Percentiles rank a stretch among this genome's conserved stretches.
Evolutionary conservation across 2,113 vertebrate species (phyloP).

Genomic region (Centropus unirufus): DNA sequence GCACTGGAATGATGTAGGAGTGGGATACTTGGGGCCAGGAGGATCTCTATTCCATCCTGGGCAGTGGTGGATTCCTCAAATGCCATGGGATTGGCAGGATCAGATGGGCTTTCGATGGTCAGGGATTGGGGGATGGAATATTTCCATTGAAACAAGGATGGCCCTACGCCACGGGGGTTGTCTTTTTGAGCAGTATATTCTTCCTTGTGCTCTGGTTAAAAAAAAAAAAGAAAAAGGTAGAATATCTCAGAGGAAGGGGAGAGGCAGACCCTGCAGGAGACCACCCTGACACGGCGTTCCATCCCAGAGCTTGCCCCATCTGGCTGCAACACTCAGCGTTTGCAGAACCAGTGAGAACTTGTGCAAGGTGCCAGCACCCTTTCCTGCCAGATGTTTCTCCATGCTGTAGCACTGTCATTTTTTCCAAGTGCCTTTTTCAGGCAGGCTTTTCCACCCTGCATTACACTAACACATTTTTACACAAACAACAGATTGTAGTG

Average conservation of each 20-base stretch:
- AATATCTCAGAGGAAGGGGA: background rate
- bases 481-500: background rate
- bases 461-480: background rate
- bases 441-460: background rate
- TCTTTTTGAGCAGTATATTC: background rate
- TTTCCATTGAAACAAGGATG: background rate
- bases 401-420: background rate
- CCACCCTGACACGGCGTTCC: accelerated
- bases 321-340: accelerated
- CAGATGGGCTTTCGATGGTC: background rate
- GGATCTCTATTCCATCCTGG: background rate
- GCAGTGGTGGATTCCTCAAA: background rate
- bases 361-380: background rate
- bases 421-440: background rate
- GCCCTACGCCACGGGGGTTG: background rate
- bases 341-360: accelerated
- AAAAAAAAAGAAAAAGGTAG: background rate
- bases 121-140: too few relatives aligned
- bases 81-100: background rate
- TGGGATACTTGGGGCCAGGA: background rate
- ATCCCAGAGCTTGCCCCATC: background rate
- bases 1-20: too few relatives aligned
- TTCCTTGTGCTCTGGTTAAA: background rate
- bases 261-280: background rate
- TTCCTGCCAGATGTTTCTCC: background rate